Evolutionary conservation across 2,797 vertebrate species (phyloP), one percentile per base, ranked within the genome.

Genomic region (Lerista edwardsae): DNA sequence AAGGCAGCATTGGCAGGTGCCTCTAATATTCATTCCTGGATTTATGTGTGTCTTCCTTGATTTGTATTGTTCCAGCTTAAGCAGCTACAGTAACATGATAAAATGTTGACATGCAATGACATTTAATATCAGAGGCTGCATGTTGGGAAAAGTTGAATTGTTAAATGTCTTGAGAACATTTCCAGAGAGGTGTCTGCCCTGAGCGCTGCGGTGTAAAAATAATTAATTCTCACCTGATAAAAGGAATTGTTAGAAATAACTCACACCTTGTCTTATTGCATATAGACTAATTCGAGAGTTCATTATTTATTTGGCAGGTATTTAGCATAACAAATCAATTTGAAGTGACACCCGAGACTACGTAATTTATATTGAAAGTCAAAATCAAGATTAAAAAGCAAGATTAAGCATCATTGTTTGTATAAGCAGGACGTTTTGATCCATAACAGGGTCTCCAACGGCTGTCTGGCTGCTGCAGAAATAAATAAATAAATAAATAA

Each of bases 261-360:
- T 95, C 92, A 95, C 88, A 93, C 83, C 92, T 88, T 93, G 90
- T 93, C 93, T 92, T 90, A 89, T 57, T 93, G 91, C 91, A 86
- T 88, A 89, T 91, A 93, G 92, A 89, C 91, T 93, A 90, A 93
- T 94, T 95, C 91, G 68, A 86, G 90, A 95, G 92, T 86, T 95
- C 94, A 94, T 96, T 96, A 96, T 95, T 96, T 96, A 95, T 96
- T 95, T 96, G 95, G 90, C 92, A 93, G 92, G 92, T 95, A 94
- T 94, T 95, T 96, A 94, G 93, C 93, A 93, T 93, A 93, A 93
- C 89, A 94, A 96, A 95, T 95, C 95, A 94, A 96, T 96, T 96
- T 93, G 87, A 87, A 88, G 89, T 89, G 91, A 90, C 94, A 95
- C 87, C 84, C 86, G 79, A 90, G 94, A 94, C 92, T 87, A 91